A percentile compares a stretch with the other conserved stretches of the same genome.
phyloP scores from a whole-genome alignment of 1,140 invertebrate genomes.

The Drosophila sulfurigaster region DNA sequence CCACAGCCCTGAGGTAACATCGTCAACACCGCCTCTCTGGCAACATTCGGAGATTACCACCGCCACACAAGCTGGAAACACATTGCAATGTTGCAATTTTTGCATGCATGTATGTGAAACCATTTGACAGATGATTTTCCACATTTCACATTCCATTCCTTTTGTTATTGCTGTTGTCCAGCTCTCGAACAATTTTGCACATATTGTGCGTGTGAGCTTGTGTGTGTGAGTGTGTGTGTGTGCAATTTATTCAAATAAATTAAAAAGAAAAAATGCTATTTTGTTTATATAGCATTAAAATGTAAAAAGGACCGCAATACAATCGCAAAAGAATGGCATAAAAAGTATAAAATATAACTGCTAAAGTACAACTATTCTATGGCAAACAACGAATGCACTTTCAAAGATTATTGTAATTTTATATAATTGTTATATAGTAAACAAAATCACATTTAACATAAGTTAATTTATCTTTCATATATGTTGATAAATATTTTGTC shows the following conservation, averaged over 20 bases:
- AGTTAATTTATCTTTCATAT: too few species aligned
- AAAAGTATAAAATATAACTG: constrained; percentile 20
- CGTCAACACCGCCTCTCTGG: constrained; percentile 1
- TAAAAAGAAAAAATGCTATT: constrained; percentile 31
- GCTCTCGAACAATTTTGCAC: constrained; percentile 21
- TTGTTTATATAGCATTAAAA: constrained; percentile 59
- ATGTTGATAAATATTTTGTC: not conserved
- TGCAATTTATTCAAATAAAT: constrained; percentile 59
- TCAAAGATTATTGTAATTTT: not conserved
- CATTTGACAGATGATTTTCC: constrained; percentile 69
- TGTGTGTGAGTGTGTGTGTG: not conserved
- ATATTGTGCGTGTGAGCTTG: constrained; percentile 23
- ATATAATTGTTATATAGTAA: not conserved
- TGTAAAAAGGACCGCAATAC: constrained; percentile 43
- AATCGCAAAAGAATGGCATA: constrained; percentile 26
- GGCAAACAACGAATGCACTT: constrained; percentile 21
- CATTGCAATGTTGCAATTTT: constrained; percentile 47
- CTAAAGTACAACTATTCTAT: not conserved
- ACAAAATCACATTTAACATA: too few species aligned
- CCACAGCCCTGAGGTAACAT: not conserved
- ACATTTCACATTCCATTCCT: constrained; percentile 60
- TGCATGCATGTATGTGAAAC: constrained; percentile 17
- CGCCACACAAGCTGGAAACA: constrained; percentile 3
- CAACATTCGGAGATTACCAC: constrained; percentile 36
- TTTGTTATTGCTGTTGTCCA: constrained; percentile 22